These are phyloP conservation scores for Rhynchonycteris naso DNA, from an alignment of 2,797 vertebrate species.

Conservation along the genomic window DNA sequence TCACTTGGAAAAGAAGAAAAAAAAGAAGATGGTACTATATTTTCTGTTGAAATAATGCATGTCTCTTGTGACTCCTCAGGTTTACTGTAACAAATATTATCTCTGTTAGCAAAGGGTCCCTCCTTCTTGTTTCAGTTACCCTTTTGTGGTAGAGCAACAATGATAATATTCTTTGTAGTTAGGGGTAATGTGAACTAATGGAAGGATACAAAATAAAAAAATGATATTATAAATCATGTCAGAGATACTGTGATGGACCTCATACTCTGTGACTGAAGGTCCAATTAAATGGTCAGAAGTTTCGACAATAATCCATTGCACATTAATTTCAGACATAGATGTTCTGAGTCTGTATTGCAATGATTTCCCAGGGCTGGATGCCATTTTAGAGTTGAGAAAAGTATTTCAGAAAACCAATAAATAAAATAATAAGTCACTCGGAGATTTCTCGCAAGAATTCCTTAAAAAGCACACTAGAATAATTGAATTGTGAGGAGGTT, in stretches of 20 bases:
- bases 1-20: too few species aligned
- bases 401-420: constrained; percentile 48
- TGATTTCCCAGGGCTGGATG: background rate
- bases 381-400: constrained; percentile 1
- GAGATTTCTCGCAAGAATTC: constrained; percentile 20
- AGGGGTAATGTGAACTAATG: background rate
- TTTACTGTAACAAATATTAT: background rate
- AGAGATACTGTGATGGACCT: background rate
- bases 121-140: background rate
- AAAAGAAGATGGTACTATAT: background rate
- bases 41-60: background rate
- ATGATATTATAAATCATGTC: background rate
- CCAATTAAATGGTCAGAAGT: background rate
- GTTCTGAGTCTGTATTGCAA: background rate
- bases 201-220: background rate
- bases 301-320: background rate
- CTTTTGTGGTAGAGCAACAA: background rate
- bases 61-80: background rate
- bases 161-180: background rate
- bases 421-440: constrained; percentile 30
- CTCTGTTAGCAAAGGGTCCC: too few species aligned
- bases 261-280: background rate
- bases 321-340: background rate
- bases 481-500: constrained; percentile 34
- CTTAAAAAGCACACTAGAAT: background rate